phyloP scores from a whole-genome alignment of 2,797 vertebrate species.

The Lepilemur septentrionalis region DNA sequence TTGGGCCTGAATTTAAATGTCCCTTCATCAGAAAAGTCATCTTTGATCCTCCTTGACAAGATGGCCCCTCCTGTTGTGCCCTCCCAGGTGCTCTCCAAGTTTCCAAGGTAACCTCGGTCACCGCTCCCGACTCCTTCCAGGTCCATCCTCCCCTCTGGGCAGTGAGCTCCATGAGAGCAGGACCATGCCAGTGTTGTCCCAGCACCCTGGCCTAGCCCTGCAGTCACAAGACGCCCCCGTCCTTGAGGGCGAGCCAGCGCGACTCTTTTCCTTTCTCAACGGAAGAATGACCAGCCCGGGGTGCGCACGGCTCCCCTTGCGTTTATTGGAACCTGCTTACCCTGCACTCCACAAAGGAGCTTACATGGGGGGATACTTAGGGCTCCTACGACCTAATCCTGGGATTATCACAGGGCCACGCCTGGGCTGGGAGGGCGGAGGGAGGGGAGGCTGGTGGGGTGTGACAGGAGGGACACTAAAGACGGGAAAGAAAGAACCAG shows the following conservation, averaged over 20 bases:
- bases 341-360: slow-evolving; percentile 69
- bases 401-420: slow-evolving; percentile 34
- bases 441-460: background rate
- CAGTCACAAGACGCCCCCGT: accelerated
- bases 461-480: background rate
- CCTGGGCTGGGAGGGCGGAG: background rate
- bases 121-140: background rate
- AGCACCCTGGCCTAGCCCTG: background rate
- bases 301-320: background rate
- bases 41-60: background rate
- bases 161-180: accelerated
- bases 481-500: background rate
- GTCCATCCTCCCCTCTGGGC: background rate
- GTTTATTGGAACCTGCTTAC: slow-evolving; percentile 76
- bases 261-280: background rate
- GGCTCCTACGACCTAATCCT: slow-evolving; percentile 43
- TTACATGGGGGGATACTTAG: slow-evolving; percentile 20
- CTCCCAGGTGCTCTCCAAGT: background rate
- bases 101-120: background rate
- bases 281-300: background rate
- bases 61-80: background rate
- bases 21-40: background rate
- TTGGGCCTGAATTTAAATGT: background rate
- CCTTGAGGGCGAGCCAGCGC: background rate
- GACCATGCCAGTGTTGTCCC: accelerated